A percentile compares a stretch with the other conserved stretches of the same genome.
These are phyloP conservation scores for Endotricha flammealis DNA, from an alignment of 2,888 invertebrate species.

Conservation along the genomic window DNA sequence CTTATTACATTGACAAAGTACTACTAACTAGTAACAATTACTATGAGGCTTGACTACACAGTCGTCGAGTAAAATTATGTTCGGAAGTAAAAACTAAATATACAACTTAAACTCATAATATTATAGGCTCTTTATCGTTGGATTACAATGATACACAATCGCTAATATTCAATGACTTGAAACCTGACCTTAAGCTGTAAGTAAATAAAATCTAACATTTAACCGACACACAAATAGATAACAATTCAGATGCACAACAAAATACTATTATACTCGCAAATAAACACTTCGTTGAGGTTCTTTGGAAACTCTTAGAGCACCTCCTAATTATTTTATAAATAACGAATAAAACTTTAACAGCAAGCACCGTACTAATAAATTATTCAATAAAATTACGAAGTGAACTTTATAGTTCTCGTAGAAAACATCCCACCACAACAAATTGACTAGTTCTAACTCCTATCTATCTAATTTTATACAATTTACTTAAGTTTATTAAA, in stretches of 20 bases:
- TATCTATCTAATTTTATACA: slow-evolving; percentile 62
- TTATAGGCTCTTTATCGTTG: slow-evolving; percentile 48
- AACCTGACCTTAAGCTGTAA: slow-evolving; percentile 47
- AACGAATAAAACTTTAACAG: slow-evolving; percentile 63
- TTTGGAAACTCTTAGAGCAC: slow-evolving; percentile 40
- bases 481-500: slow-evolving; percentile 57
- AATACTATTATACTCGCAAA: slow-evolving; percentile 37
- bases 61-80: slow-evolving; percentile 56
- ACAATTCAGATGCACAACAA: slow-evolving; percentile 37
- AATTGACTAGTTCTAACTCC: slow-evolving; percentile 75
- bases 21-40: slow-evolving; percentile 57
- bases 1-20: slow-evolving; percentile 47
- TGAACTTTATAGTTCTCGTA: slow-evolving; percentile 62
- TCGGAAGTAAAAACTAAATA: slow-evolving; percentile 40
- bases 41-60: slow-evolving; percentile 64
- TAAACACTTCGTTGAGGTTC: slow-evolving; percentile 57
- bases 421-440: slow-evolving; percentile 72
- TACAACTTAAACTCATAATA: slow-evolving; percentile 33
- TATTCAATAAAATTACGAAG: slow-evolving; percentile 54
- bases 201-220: slow-evolving; percentile 42
- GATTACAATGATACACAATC: slow-evolving; percentile 30
- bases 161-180: slow-evolving; percentile 63
- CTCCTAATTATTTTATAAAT: slow-evolving; percentile 41
- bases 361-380: slow-evolving; percentile 70
- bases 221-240: slow-evolving; percentile 38